These are phyloP conservation scores for Nerophis lumbriciformis DNA, from an alignment of 2,113 vertebrate species.

Conservation along the genomic window DNA sequence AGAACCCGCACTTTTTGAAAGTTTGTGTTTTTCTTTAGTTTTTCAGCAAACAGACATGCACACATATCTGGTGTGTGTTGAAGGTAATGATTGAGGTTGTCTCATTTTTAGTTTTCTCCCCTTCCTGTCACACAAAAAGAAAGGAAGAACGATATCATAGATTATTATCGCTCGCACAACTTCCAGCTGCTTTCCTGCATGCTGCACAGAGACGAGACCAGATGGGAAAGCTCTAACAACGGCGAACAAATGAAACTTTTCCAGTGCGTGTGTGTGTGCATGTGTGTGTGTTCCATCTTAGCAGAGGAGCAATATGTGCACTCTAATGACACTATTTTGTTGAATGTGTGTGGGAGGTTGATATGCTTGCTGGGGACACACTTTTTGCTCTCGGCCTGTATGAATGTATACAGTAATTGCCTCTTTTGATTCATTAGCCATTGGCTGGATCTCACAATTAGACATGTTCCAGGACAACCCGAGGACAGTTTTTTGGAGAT, in stretches of 20 bases:
- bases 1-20: background rate
- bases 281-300: constrained; percentile 16
- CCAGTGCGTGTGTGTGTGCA: constrained; percentile 11
- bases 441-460: constrained; percentile 1
- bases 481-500: background rate
- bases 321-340: constrained; percentile 20
- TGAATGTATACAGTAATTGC: constrained; percentile 19
- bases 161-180: constrained; percentile 29
- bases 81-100: background rate
- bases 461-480: background rate
- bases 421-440: constrained; percentile 13
- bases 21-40: background rate
- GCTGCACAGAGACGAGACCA: constrained; percentile 38
- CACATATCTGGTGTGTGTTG: background rate
- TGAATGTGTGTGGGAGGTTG: constrained; percentile 4
- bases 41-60: background rate
- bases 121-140: constrained; percentile 17
- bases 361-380: background rate
- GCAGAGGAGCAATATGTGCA: constrained; percentile 28
- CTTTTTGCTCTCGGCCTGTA: constrained; percentile 14
- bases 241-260: constrained; percentile 38
- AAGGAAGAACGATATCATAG: constrained; percentile 24
- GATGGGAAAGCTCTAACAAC: constrained; percentile 42
- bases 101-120: background rate
- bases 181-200: constrained; percentile 41